Evolutionary conservation across 2,888 invertebrate genomes (phyloP), one percentile per base, ranked within the genome.

Genomic region (Rhodophaea formosa): DNA sequence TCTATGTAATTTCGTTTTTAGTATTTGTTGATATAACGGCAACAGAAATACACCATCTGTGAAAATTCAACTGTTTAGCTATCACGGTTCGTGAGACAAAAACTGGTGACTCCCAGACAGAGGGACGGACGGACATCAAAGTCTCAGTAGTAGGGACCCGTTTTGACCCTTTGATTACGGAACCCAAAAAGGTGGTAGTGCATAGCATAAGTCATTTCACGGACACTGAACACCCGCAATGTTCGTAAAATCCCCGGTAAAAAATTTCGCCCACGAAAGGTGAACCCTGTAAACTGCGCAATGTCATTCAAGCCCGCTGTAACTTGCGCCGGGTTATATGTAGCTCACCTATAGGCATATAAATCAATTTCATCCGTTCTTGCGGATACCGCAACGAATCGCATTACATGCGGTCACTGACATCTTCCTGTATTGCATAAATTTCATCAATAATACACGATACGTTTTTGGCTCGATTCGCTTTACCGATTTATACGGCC

Each of bases 381-480:
- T 69, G 77, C 74, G 82, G 78, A 86, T 80, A 85, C 82, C 84
- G 74, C 80, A 80, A 64, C 82, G 84, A 85, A 84, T 86, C 82
- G 68, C 68, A 79, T 86, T 86, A 86, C 85, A 73, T 80, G 80
- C 84, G 84, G 86, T 84, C 86, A 84, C 80, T 85, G 84, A 82
- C 86, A 80, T 84, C 78, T 81, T 82, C 79, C 80, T 78, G 78
- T 79, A 74, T 83, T 84, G 79, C 81, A 79, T 80, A 75, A 74
- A 80, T 77, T 56, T 78, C 74, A 74, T 74, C 75, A 74, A 73
- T 69, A 67, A 59, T 63, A 63, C 58, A 61, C 62, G 58, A 59
- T 47, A 52, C 53, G 56, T 58, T 54, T n/a, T 56, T 56, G 49
- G 46, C 54, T 46, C 53, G 46, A 58, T 58, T 53, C 54, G 58